phyloP scores from a whole-genome alignment of 2,113 vertebrate species.

The Solea solea region DNA sequence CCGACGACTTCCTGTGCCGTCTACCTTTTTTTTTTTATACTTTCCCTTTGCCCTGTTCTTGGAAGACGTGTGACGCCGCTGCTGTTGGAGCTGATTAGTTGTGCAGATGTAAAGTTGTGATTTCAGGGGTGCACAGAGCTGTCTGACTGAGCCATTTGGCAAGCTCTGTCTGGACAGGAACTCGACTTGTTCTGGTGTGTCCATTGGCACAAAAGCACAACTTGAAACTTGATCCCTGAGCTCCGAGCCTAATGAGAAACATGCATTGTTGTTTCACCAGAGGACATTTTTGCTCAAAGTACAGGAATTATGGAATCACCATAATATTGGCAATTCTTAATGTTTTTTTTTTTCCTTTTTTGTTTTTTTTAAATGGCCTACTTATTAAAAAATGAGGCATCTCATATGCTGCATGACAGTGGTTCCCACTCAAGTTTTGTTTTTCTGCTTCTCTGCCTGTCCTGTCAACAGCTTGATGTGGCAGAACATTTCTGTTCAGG shows the following conservation, averaged over 20 bases:
- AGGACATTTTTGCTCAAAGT: background rate
- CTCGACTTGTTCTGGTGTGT: slow-evolving; percentile 47
- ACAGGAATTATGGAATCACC: slow-evolving; percentile 3
- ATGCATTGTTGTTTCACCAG: slow-evolving; percentile 42
- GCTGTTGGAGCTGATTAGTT: slow-evolving; percentile 52
- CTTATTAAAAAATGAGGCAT: background rate
- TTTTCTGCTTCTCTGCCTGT: background rate
- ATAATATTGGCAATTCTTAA: background rate
- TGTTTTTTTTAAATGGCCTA: background rate
- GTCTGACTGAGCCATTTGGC: slow-evolving; percentile 56
- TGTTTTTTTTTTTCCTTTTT: background rate
- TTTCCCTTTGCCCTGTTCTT: background rate
- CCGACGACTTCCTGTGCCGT: slow-evolving; percentile 17
- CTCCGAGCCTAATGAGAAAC: slow-evolving; percentile 59
- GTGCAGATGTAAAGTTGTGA: slow-evolving; percentile 59
- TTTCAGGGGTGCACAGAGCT: slow-evolving; percentile 42
- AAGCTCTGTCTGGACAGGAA: slow-evolving; percentile 62
- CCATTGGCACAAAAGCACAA: slow-evolving; percentile 14
- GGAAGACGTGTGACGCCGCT: slow-evolving; percentile 17
- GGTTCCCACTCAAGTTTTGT: background rate
- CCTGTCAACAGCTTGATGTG: background rate
- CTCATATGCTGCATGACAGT: background rate
- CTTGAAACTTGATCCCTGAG: slow-evolving; percentile 38
- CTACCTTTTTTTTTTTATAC: background rate
- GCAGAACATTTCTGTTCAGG: slow-evolving; percentile 37